A percentile compares a stretch with the other conserved stretches of the same genome.
Conservation (phyloP, 2,113 vertebrate genomes). For the Alouatta palliata region DNA sequence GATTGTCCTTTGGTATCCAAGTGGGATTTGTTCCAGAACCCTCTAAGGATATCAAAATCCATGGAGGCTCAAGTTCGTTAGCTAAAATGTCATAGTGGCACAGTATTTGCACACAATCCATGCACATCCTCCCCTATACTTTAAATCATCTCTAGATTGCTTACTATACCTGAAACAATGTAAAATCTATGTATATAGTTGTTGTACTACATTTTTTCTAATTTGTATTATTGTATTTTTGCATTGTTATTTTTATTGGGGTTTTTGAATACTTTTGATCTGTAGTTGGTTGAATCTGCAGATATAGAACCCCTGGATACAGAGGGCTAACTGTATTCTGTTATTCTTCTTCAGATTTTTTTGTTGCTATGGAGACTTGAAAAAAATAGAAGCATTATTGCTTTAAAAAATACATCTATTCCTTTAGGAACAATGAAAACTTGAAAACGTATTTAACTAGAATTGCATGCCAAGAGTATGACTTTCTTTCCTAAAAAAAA, state of each 20-base stretch:
- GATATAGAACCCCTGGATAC: not conserved
- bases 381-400: constrained; percentile 21
- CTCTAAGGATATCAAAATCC: not conserved
- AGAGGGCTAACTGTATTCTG: not conserved
- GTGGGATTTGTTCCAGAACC: not conserved
- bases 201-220: not conserved
- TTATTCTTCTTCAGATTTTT: not conserved
- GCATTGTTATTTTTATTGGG: not conserved
- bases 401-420: not conserved
- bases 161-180: not conserved
- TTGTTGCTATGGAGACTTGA: constrained; percentile 24
- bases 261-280: not conserved
- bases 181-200: not conserved
- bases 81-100: not conserved
- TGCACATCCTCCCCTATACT: not conserved
- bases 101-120: not conserved
- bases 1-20: not conserved
- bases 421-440: not conserved
- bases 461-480: not conserved
- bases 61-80: not conserved
- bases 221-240: not conserved
- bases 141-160: not conserved
- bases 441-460: constrained; percentile 33
- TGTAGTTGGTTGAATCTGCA: not conserved
- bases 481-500: not conserved